These are phyloP conservation scores for Pachycephala philippinensis DNA, from an alignment of 2,113 vertebrate species.

Conservation along the genomic window DNA sequence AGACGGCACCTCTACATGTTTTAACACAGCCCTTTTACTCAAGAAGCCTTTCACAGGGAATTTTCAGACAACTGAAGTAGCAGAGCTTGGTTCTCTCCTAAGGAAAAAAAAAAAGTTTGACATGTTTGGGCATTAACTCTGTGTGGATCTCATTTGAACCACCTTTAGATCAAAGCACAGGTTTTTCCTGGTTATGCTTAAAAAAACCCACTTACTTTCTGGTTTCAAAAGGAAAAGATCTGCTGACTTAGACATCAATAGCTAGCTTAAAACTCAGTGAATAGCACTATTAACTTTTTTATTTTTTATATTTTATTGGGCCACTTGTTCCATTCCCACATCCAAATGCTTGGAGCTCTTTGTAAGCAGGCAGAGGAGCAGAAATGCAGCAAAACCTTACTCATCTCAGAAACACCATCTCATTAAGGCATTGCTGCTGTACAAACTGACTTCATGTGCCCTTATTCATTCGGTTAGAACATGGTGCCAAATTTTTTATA, in stretches of 20 bases:
- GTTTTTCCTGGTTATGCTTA: slow-evolving; percentile 70
- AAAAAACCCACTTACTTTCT: slow-evolving; percentile 59
- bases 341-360: slow-evolving; percentile 34
- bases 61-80: slow-evolving; percentile 30
- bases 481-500: neutral
- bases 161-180: slow-evolving; percentile 74
- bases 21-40: neutral
- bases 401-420: neutral
- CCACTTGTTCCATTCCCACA: slow-evolving; percentile 38
- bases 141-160: slow-evolving; percentile 71
- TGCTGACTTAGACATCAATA: slow-evolving; percentile 75
- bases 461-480: neutral
- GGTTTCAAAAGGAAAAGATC: slow-evolving; percentile 75
- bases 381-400: neutral
- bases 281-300: slow-evolving; percentile 71
- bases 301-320: slow-evolving; percentile 54
- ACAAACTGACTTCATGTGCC: neutral
- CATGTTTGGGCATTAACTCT: slow-evolving; percentile 55
- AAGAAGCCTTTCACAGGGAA: neutral
- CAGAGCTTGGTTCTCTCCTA: slow-evolving; percentile 11
- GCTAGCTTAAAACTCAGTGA: slow-evolving; percentile 69
- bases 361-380: slow-evolving; percentile 5
- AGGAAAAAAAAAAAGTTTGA: slow-evolving; percentile 45
- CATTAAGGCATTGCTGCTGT: neutral
- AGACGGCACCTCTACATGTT: neutral